Percentiles rank a stretch among this genome's conserved stretches.
Conservation (phyloP, 2,888 invertebrate species). For the Gastracanthus pulcherrimus region DNA sequence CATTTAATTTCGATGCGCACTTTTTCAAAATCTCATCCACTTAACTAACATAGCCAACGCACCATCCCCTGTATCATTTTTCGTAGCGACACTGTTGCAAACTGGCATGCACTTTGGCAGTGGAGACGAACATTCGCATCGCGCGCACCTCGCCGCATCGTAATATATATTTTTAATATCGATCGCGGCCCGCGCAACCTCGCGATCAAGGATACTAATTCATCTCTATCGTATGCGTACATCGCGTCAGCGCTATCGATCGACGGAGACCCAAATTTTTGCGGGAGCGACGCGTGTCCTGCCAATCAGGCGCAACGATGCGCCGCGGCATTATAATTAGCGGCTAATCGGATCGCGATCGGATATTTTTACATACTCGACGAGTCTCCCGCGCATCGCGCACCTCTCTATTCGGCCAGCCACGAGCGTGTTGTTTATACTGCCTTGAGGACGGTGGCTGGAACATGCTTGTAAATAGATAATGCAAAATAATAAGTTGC, state of each 20-base stretch:
- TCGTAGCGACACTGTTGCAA: background rate
- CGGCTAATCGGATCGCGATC: constrained; percentile 68
- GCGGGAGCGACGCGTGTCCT: constrained; percentile 25
- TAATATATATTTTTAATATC: constrained; percentile 46
- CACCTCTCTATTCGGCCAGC: background rate
- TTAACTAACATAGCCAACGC: no score
- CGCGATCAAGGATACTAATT: constrained; percentile 33
- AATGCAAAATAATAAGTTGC: no score
- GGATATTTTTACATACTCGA: constrained; percentile 64
- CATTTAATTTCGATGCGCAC: no score
- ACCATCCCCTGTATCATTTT: no score
- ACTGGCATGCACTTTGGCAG: background rate
- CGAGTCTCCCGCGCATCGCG: background rate
- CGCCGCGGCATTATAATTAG: constrained; percentile 68
- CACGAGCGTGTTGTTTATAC: no score
- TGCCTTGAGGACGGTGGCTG: no score
- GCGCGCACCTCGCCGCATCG: no score
- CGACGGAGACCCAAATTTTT: constrained; percentile 45
- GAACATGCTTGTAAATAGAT: no score
- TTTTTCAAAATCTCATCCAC: no score
- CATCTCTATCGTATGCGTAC: background rate
- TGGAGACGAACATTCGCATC: background rate
- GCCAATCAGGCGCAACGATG: background rate
- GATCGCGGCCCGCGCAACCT: background rate
- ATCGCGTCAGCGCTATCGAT: background rate